Evolutionary conservation across 2,888 invertebrate genomes (phyloP), one percentile per base, ranked within the genome.

Genomic region (Poecilus cupreus): DNA sequence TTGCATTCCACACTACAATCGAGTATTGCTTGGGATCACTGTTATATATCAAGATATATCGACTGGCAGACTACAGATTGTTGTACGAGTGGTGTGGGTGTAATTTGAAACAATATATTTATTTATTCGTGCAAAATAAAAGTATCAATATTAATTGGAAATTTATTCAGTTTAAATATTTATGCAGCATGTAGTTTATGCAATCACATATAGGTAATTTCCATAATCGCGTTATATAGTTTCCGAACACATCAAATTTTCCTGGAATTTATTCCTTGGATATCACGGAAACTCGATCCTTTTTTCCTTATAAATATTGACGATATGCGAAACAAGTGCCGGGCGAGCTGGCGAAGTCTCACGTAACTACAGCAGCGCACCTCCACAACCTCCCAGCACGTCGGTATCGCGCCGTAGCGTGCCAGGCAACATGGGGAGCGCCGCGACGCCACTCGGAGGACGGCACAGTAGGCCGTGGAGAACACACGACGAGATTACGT

Each of bases 271-370:
- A 74, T 74, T 51, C 51, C 32, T 74, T 6, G 16, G 74, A 32
- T 74, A 74, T 74, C 46, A 51, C 51, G 51, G 51, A 18, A 74
- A 51, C 74, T 51, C 51, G 51, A 74, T 74, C 74, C 26, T 74
- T 74, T 74, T 74, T 74, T 74, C 24, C 74, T 74, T 74, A 74
- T 74, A 74, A 74, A 74, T 74, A 74, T 74, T 74, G 74, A 74
- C 49, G 74, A 74, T 74, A 74, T 74, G 74, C 74, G 74, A 26
- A 74, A 51, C 74, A 49, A 51, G 74, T 51, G 49, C 39, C 46
- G 72, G 24, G 60, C 24, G 26, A 8, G 6, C 32, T 37, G 37
- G 16, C 16, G 26, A 18, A 24, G 11, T 8, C 10, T 13, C 74
- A 51, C 51, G 74, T 46, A 74, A 26, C 8, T 60, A 60, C 20